Percentiles rank a stretch among this genome's conserved stretches.
phyloP scores from a whole-genome alignment of 2,888 invertebrate genomes.

The Philereme vetulata region DNA sequence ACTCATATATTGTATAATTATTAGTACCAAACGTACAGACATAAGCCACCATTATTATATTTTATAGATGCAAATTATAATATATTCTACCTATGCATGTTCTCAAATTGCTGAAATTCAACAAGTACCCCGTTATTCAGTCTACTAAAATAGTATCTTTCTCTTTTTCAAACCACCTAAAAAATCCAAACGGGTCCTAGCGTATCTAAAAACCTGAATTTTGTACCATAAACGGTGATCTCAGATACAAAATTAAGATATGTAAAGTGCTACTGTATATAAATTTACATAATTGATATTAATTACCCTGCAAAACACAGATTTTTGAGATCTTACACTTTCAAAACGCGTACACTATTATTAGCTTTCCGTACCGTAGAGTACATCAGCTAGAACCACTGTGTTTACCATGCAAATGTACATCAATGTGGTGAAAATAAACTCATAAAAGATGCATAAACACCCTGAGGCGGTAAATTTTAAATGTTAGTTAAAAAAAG shows the following conservation, averaged over 20 bases:
- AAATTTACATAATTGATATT: conserved; percentile 32
- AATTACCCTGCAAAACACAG: conserved; percentile 29
- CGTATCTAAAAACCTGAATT: conserved; percentile 28
- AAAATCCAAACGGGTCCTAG: conserved; percentile 15
- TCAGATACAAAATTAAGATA: conserved; percentile 21
- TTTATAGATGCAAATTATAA: neutral
- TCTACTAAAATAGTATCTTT: conserved; percentile 12
- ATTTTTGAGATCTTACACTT: conserved; percentile 28
- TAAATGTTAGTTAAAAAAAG: conserved; percentile 5
- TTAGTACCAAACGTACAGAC: too few species aligned
- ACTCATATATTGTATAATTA: too few species aligned
- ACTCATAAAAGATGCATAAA: conserved; percentile 17
- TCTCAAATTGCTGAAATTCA: neutral
- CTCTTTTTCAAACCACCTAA: conserved; percentile 12
- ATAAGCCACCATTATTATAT: too few species aligned
- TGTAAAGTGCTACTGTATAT: conserved; percentile 23
- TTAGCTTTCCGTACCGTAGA: conserved; percentile 23
- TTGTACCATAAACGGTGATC: conserved; percentile 26
- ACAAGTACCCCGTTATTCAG: conserved; percentile 1
- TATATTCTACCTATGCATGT: neutral
- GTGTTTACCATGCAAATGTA: conserved; percentile 27
- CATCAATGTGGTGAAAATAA: conserved; percentile 21
- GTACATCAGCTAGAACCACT: conserved; percentile 15
- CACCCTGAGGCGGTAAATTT: conserved; percentile 9
- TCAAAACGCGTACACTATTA: conserved; percentile 16